Conservation (phyloP, 1,140 invertebrate genomes). For the Philotrypesis tridentata region DNA sequence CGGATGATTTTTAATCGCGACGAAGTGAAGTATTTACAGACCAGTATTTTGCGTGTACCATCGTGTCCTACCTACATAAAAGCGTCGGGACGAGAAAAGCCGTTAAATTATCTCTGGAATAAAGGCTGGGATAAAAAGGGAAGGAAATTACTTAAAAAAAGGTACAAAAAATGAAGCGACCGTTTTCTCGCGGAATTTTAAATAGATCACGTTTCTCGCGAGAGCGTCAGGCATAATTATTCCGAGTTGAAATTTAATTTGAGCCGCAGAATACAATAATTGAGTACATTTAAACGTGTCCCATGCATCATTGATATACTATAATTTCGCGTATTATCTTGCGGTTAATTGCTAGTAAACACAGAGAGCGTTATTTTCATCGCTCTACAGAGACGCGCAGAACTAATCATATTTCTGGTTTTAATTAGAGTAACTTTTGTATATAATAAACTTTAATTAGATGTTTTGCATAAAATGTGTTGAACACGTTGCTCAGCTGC, state of each 20-base stretch:
- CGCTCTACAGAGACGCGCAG: too few species aligned
- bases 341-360: not conserved
- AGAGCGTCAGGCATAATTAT: not conserved
- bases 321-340: not conserved
- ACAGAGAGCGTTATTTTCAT: not conserved
- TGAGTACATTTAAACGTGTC: not conserved
- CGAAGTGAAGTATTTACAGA: too few species aligned
- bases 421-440: not conserved
- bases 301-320: not conserved
- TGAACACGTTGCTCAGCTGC: too few species aligned
- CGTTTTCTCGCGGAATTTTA: too few species aligned
- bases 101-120: too few species aligned
- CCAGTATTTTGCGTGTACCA: too few species aligned
- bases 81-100: too few species aligned
- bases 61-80: too few species aligned
- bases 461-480: not conserved
- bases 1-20: too few species aligned
- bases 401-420: not conserved
- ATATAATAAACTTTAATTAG: not conserved
- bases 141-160: too few species aligned
- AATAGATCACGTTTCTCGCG: not conserved
- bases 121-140: too few species aligned
- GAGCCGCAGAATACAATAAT: not conserved
- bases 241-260: not conserved
- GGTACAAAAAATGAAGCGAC: too few species aligned